Base-by-base conservation (phyloP, 2,888 invertebrate genomes). In the Brenthis daphne region DNA sequence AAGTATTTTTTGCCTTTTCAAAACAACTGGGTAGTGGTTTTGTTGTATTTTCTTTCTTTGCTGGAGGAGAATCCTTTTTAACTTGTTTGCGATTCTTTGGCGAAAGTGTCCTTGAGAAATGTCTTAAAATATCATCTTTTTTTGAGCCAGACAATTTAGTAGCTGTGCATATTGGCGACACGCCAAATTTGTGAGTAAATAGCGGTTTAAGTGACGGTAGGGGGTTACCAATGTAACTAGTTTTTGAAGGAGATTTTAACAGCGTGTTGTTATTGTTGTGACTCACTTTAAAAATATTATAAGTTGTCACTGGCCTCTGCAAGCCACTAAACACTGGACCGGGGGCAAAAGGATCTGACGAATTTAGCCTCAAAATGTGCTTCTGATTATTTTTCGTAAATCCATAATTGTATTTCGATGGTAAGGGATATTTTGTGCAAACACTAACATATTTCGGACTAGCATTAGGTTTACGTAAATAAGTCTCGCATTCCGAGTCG, bases 271-370 rank as follows among this genome's bases (percentile, higher is more conserved):
- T 91, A 73, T 90, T 91, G 74, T 89, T 90, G 73, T 92, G 86
- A 73, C 84, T 88, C 43, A 91, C 86, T 89, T 92, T 92, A 74
- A 92, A 92, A 70, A 92, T 90, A 73, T 92, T 92, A 71, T 83
- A 88, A 68, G 90, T 88, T 12, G 89, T 88, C 29, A 92, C 84
- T 14, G 92, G 90, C 63, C 88, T 82, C 74, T 90, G 89, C 71
- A 91, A 81, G n/a, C 90, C 91, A 76, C 92, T 90, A 73, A 93
- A 93, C 3, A 93, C 93, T 12, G 93, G 93, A 3, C 92, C 93
- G 3, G 93, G 93, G 0, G 93, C 93, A 75, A 93, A 93, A 2
- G 90, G 90, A 76, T 93, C 93, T 3, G 90, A 87, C 8, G 89
- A 80, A 77, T 91, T 91, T 16, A 82, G 76, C 66, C 89, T 77